Percentiles rank a stretch among this genome's conserved stretches.
Evolutionary conservation across 2,113 vertebrate genomes (phyloP).

Genomic region (Macquaria ambigua): DNA sequence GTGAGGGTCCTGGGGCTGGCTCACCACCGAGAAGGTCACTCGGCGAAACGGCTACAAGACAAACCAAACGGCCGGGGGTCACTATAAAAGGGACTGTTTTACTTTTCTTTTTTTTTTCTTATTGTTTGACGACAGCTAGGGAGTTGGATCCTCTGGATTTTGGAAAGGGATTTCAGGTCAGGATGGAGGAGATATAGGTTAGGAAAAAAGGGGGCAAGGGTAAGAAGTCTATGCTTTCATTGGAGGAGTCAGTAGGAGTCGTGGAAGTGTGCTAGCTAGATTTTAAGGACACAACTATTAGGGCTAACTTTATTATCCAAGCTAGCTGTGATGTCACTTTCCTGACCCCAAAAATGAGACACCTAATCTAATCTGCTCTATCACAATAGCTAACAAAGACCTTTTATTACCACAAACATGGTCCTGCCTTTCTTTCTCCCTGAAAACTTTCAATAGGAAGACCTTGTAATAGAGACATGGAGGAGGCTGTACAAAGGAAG

Average conservation of each 20-base stretch:
- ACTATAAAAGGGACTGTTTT: slow-evolving; percentile 86
- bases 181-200: slow-evolving; percentile 38
- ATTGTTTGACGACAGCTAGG: slow-evolving; percentile 41
- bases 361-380: neutral
- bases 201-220: slow-evolving; percentile 32
- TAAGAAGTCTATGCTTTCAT: neutral
- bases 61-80: slow-evolving; percentile 96
- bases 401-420: slow-evolving; percentile 32
- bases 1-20: slow-evolving; percentile 99
- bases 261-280: neutral
- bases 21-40: slow-evolving; percentile 99
- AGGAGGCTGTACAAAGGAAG: slow-evolving; percentile 28
- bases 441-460: slow-evolving; percentile 38
- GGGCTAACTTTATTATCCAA: slow-evolving; percentile 6
- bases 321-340: neutral
- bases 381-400: slow-evolving; percentile 40
- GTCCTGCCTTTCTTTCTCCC: slow-evolving; percentile 29
- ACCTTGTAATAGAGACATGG: slow-evolving; percentile 28
- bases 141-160: slow-evolving; percentile 53
- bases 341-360: slow-evolving; percentile 14
- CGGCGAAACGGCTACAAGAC: slow-evolving; percentile 99
- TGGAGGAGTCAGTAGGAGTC: neutral
- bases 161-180: slow-evolving; percentile 46
- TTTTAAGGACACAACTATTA: slow-evolving; percentile 6
- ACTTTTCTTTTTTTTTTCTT: slow-evolving; percentile 26